Conservation (phyloP, 1,140 invertebrate genomes). For the Melitaea cinxia region DNA sequence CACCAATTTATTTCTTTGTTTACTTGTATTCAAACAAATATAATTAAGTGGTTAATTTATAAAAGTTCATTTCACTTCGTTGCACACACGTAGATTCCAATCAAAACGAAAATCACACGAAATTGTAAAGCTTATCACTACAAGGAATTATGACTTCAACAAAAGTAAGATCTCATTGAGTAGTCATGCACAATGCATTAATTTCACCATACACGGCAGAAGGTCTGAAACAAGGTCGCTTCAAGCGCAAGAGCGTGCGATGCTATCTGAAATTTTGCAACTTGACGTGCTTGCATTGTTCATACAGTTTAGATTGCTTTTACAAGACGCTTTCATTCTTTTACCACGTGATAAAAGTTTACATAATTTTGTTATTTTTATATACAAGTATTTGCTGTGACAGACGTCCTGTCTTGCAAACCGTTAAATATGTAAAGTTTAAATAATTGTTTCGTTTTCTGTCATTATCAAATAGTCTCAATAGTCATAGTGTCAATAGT, state of each 20-base stretch:
- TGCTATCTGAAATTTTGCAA: slow-evolving; percentile 33
- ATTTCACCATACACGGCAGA: slow-evolving; percentile 32
- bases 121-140: not conserved
- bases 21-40: not conserved
- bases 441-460: too few species aligned
- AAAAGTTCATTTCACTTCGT: not conserved
- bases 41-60: not conserved
- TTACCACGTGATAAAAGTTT: not conserved
- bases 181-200: slow-evolving; percentile 23
- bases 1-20: slow-evolving; percentile 7
- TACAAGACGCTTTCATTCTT: not conserved
- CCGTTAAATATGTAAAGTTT: too few species aligned
- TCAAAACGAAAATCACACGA: not conserved
- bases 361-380: not conserved
- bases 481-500: too few species aligned
- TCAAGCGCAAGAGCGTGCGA: slow-evolving; percentile 10
- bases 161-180: not conserved
- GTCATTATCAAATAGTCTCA: too few species aligned
- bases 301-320: not conserved
- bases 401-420: too few species aligned
- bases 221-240: slow-evolving; percentile 18
- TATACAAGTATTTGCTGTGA: too few species aligned
- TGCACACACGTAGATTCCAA: not conserved
- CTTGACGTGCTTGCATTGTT: not conserved
- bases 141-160: not conserved